Evolutionary conservation across 2,113 vertebrate genomes (phyloP), one percentile per base, ranked within the genome.

Genomic region (Toxostoma redivivum): DNA sequence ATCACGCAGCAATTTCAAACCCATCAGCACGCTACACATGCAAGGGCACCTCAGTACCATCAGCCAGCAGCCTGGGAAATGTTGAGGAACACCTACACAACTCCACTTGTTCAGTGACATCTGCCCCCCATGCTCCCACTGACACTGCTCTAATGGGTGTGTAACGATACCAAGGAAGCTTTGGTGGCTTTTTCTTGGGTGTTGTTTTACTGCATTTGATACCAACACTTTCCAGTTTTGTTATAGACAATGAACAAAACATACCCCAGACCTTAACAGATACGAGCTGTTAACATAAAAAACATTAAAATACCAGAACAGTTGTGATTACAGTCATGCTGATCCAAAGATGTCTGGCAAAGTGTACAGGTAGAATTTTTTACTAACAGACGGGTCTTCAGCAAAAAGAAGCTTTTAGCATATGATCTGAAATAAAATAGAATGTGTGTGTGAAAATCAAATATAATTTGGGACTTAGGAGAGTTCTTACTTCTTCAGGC

Each of bases 11-110:
- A 25, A 23, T 47, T 81, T 64, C 64, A 87, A 81, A 72, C 27
- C 15, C 3, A 3, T 9, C 25, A 38, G 17, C 28, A 8, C 0
- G 1, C 25, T 31, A 8, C 0, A 3, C 5, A 2, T 11, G 69
- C 33, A 31, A 38, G 23, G 33, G 15, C 62, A 69, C 53, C 23
- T 60, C 53, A 31, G 11, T 23, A 42, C 33, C 3, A 47, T 6
- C 66, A 80, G 38, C 7, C 33, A 31, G 20, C 44, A 54, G 38
- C 2, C 50, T 56, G 48, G 54, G 58, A 45, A 47, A 35, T 0
- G 1, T 1, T 7, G 4, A 40, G n/a, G 27, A 60, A 42, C 62
- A 45, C 2, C 27, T 47, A 22, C 8, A 5, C 18, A 20, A 31
- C 27, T 73, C n/a, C 12, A 8, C 30, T 8, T 33, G 40, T 71